These are phyloP conservation scores for Aporophyla lueneburgensis DNA, from an alignment of 2,888 invertebrate species.

Conservation along the genomic window DNA sequence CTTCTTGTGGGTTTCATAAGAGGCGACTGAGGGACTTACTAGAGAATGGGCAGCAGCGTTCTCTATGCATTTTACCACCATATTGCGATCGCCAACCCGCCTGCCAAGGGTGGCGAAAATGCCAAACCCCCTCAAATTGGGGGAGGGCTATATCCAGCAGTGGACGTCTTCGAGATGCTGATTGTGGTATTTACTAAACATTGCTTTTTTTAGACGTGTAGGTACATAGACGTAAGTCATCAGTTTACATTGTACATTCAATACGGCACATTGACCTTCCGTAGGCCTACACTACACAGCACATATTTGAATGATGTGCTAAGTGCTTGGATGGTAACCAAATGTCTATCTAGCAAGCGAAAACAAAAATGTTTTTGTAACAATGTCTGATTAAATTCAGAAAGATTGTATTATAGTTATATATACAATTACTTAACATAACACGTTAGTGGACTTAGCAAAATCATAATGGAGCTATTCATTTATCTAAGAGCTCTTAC, in stretches of 20 bases:
- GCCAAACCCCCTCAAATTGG: no score
- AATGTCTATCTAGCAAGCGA: not conserved
- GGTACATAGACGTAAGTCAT: slow-evolving; percentile 30
- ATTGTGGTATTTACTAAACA: slow-evolving; percentile 32
- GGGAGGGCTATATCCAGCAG: no score
- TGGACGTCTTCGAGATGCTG: no score
- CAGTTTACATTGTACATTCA: slow-evolving; percentile 24
- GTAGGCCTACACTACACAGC: not conserved
- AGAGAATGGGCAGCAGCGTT: no score
- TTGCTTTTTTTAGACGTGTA: slow-evolving; percentile 26
- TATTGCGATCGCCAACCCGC: no score
- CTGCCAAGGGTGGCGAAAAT: no score
- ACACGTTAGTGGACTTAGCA: not conserved
- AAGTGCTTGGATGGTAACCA: slow-evolving; percentile 15
- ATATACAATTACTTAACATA: not conserved
- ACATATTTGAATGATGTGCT: slow-evolving; percentile 4
- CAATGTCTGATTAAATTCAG: not conserved
- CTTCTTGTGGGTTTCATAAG: no score
- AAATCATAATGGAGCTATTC: not conserved
- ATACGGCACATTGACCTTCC: slow-evolving; percentile 41
- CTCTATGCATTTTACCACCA: no score
- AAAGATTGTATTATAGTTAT: not conserved
- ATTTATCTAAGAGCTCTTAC: no score
- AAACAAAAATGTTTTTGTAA: not conserved
- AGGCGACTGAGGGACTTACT: no score